Conservation (phyloP, 1,140 invertebrate genomes). For the Diorhabda elongata region DNA sequence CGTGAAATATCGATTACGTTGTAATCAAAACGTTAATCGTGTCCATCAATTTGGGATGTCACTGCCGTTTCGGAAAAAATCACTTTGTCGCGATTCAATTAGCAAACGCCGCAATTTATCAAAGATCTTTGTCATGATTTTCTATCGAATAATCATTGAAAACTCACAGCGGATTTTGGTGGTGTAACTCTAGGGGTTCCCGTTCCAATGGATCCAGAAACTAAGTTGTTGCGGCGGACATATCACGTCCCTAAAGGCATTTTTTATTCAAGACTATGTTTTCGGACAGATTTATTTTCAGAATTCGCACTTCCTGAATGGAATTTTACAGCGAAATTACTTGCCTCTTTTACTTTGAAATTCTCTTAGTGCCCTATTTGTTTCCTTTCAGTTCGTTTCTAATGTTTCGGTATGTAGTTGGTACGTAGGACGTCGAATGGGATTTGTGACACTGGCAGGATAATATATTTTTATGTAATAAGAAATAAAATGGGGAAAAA, state of each 20-base stretch:
- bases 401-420: background rate
- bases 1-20: too few relatives aligned
- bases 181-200: background rate
- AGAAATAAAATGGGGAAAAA: background rate
- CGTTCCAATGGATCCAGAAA: background rate
- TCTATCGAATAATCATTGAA: background rate
- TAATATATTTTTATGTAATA: background rate
- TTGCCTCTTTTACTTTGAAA: background rate
- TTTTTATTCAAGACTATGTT: background rate
- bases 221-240: background rate
- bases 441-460: background rate
- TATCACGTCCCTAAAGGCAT: slow-evolving; percentile 1
- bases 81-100: background rate
- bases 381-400: background rate
- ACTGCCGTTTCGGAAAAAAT: too few relatives aligned
- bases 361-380: background rate
- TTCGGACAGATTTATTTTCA: slow-evolving; percentile 2
- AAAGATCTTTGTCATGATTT: background rate
- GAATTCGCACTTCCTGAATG: slow-evolving; percentile 1
- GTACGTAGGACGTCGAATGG: background rate
- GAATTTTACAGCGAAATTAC: background rate
- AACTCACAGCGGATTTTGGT: background rate
- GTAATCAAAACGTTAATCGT: too few relatives aligned
- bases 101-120: background rate
- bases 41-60: too few relatives aligned